Percentiles rank a stretch among this genome's conserved stretches.
These are phyloP conservation scores for Epicauta chinensis DNA, from an alignment of 1,140 invertebrate species.

Conservation along the genomic window DNA sequence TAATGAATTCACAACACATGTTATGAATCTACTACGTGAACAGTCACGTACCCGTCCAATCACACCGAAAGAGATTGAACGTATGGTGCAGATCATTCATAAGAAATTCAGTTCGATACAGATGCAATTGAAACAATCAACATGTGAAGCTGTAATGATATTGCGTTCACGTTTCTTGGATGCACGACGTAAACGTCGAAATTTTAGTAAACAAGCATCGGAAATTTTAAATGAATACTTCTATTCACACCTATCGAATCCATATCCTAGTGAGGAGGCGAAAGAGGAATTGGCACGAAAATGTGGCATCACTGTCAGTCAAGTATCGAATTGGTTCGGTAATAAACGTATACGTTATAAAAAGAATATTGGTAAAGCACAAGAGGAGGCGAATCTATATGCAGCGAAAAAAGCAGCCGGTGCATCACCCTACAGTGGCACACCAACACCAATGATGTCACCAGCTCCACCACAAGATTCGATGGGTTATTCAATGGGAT, in stretches of 20 bases:
- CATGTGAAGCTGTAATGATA: conserved; percentile 99
- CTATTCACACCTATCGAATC: conserved; percentile 98
- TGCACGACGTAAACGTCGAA: conserved; percentile 95
- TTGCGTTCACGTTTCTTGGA: conserved; percentile 89
- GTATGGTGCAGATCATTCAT: conserved; percentile 99
- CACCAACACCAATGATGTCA: conserved; percentile 89
- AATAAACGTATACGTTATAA: conserved; percentile 99
- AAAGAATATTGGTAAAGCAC: conserved; percentile 99
- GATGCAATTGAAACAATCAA: conserved; percentile 99
- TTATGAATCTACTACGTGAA: conserved; percentile 96
- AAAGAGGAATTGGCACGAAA: conserved; percentile 99
- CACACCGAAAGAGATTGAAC: conserved; percentile 92
- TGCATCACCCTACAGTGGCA: conserved; percentile 86
- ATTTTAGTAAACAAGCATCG: conserved; percentile 99
- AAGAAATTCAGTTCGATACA: conserved; percentile 99
- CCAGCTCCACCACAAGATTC: conserved; percentile 84
- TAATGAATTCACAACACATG: conserved; percentile 99
- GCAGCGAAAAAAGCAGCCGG: conserved; percentile 98
- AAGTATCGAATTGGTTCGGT: conserved; percentile 99
- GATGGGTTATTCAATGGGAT: conserved; percentile 82
- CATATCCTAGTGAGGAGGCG: conserved; percentile 99
- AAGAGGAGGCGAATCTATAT: conserved; percentile 99
- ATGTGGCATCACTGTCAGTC: conserved; percentile 96
- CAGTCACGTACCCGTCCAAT: conserved; percentile 96
- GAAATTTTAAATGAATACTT: conserved; percentile 99